phyloP scores from a whole-genome alignment of 2,113 vertebrate genomes.

The Nannospalax galili region DNA sequence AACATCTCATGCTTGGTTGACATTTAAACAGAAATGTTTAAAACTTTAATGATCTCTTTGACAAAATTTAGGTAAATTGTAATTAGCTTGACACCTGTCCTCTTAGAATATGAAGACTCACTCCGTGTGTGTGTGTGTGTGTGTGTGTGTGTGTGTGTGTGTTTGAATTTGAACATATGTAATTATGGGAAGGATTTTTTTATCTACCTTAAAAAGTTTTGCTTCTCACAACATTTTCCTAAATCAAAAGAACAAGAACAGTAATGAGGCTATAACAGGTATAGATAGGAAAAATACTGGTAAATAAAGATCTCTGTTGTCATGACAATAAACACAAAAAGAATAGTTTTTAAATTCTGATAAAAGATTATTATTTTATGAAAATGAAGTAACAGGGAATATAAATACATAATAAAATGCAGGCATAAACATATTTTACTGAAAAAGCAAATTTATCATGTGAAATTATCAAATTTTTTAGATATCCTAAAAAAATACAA shows the following conservation, averaged over 20 bases:
- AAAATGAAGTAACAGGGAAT: too few species aligned
- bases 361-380: too few species aligned
- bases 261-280: neutral
- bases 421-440: too few species aligned
- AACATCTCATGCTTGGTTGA: neutral
- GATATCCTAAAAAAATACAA: too few species aligned
- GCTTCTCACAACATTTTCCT: neutral
- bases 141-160: neutral
- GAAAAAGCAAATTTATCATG: too few species aligned
- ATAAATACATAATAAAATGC: too few species aligned
- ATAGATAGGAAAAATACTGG: neutral
- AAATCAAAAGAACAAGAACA: neutral
- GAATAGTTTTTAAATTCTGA: neutral
- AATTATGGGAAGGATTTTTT: neutral
- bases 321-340: neutral
- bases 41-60: neutral
- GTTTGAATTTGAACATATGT: neutral
- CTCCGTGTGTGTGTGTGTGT: neutral
- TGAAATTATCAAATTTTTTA: too few species aligned
- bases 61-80: neutral
- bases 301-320: neutral
- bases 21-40: neutral
- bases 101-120: neutral
- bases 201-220: neutral
- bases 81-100: neutral